Evolutionary conservation across 2,797 vertebrate genomes (phyloP).

Genomic region (Hoplostethus mediterraneus): DNA sequence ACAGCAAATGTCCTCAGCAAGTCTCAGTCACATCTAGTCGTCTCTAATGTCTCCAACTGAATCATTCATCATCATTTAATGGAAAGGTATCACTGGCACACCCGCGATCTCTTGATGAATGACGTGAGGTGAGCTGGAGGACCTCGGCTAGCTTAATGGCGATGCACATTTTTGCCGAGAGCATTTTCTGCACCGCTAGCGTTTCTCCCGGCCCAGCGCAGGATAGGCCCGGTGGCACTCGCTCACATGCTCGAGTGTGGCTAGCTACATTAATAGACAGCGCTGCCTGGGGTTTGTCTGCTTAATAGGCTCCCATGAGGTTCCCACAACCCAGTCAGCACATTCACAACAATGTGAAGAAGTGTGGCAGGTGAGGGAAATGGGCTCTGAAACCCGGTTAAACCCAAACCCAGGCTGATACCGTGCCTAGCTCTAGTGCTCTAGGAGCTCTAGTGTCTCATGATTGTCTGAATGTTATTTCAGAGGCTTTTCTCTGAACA

Average conservation of each 20-base stretch:
- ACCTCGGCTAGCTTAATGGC: not conserved
- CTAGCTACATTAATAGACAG: slow-evolving; percentile 55
- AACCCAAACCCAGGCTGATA: slow-evolving; percentile 3
- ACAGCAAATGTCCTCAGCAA: slow-evolving; percentile 3
- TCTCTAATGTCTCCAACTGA: not conserved
- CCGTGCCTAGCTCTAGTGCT: no score
- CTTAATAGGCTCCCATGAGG: slow-evolving; percentile 62
- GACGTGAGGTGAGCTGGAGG: not conserved
- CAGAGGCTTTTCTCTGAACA: no score
- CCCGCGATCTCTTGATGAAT: slow-evolving; percentile 7
- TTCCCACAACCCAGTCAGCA: slow-evolving; percentile 36
- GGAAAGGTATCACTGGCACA: not conserved
- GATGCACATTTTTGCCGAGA: slow-evolving; percentile 5
- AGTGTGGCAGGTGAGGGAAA: slow-evolving; percentile 12
- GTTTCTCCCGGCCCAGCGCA: slow-evolving; percentile 16
- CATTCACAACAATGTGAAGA: slow-evolving; percentile 29
- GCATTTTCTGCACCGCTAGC: slow-evolving; percentile 36
- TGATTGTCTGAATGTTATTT: no score
- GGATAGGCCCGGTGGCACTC: slow-evolving; percentile 34
- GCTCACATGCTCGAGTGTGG: slow-evolving; percentile 22
- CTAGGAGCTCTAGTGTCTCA: no score
- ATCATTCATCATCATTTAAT: not conserved
- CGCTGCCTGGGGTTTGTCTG: slow-evolving; percentile 44
- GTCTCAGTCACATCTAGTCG: not conserved
- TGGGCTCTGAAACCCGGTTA: not conserved